Percentiles rank a stretch among this genome's conserved stretches.
Evolutionary conservation across 2,888 invertebrate species (phyloP).

Genomic region (Thymelicus lineola): DNA sequence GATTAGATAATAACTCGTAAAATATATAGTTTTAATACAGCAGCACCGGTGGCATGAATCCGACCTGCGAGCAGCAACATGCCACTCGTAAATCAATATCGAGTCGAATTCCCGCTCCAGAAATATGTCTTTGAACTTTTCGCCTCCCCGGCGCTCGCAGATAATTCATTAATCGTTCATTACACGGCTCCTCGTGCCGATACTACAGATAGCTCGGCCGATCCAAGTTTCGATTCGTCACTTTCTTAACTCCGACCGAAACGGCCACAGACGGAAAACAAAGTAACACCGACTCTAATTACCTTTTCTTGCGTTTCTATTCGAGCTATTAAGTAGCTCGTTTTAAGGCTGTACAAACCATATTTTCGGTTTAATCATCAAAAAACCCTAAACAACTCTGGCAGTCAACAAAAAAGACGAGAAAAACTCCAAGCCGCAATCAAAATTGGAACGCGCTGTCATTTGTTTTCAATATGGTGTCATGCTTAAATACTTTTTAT

Average conservation of each 20-base stretch:
- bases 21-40: neutral
- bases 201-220: neutral
- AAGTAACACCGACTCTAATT: neutral
- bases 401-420: conserved; percentile 23
- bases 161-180: conserved; percentile 45
- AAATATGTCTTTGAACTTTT: conserved; percentile 61
- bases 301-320: too few relatives aligned
- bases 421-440: conserved; percentile 30
- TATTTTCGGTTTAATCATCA: conserved; percentile 26
- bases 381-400: conserved; percentile 24
- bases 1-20: too few relatives aligned
- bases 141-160: conserved; percentile 38
- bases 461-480: conserved; percentile 30
- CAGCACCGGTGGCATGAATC: neutral
- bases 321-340: neutral
- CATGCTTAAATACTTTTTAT: conserved; percentile 38
- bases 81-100: conserved; percentile 59
- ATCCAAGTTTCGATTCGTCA: conserved; percentile 11
- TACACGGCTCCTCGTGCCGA: conserved; percentile 25
- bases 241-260: conserved; percentile 17
- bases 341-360: conserved; percentile 13
- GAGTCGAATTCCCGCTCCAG: conserved; percentile 46
- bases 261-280: neutral
- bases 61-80: conserved; percentile 43
- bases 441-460: conserved; percentile 33